Percentiles rank a stretch among this genome's conserved stretches.
phyloP scores from a whole-genome alignment of 2,113 vertebrate species.

The Onychostruthus taczanowskii region DNA sequence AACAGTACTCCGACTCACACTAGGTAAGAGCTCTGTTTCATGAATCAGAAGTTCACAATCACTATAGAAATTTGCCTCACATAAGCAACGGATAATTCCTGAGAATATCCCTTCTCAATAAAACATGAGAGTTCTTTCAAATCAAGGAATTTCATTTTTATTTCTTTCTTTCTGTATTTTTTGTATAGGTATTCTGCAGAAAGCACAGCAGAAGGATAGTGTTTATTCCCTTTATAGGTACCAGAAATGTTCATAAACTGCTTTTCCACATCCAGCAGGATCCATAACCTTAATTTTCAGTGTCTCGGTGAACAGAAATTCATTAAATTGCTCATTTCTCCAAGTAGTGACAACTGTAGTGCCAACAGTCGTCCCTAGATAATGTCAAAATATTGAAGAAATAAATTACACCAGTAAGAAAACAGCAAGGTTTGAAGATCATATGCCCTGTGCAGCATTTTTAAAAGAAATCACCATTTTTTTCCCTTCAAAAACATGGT shows the following conservation, averaged over 20 bases:
- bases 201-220: background rate
- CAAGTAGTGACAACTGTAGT: background rate
- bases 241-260: background rate
- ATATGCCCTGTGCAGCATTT: background rate
- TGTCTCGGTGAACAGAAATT: background rate
- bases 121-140: background rate
- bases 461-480: background rate
- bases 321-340: conserved; percentile 20
- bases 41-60: background rate
- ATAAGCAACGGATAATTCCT: background rate
- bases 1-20: background rate
- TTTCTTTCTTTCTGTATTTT: background rate
- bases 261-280: background rate
- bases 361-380: conserved; percentile 18
- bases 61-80: background rate
- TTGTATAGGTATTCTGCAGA: background rate
- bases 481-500: background rate
- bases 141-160: background rate
- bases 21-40: background rate
- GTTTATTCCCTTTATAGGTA: background rate
- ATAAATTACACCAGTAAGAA: conserved; percentile 38
- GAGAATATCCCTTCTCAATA: background rate
- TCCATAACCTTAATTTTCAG: conserved; percentile 8
- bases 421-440: conserved; percentile 6
- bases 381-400: conserved; percentile 64